Base-by-base conservation (phyloP, 2,113 vertebrate species). In the Rhipidura dahli region DNA sequence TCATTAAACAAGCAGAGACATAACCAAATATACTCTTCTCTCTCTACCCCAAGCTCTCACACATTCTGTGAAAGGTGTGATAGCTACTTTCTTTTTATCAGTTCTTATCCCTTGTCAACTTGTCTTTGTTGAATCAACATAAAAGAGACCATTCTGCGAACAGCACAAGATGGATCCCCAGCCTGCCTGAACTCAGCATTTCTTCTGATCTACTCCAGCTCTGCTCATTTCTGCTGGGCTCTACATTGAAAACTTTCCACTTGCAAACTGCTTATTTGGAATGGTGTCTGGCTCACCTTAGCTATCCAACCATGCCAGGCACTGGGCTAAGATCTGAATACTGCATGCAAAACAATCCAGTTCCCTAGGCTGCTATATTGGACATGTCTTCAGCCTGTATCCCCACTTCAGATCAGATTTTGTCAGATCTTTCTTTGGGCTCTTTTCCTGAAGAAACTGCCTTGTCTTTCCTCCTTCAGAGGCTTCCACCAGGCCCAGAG, bases 41-140 rank as follows among this genome's bases (percentile, higher is more conserved):
- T 93, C 39, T 22, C 30, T 89, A 87, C 40, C 49, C 83, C 64
- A 77, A 88, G 68, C 63, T 94, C 87, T 95, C 75, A 86, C 90
- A 95, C 71, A 50, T 95, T 84, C 92, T 96, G 90, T 93, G 79
- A 95, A 93, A 96, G 92, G 92, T 94, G 90, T 88, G 90, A 97
- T 95, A 97, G 64, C 87, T 95, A 59, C 82, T 93, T 87, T 54
- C 71, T 70, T 95, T 87, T 95, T 65, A 91, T 86, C 82, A 75
- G 28, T 66, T 95, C 93, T 94, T 77, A 90, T 77, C 44, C 59
- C 84, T 94, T 95, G 79, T 90, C 71, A 92, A 64, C 79, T 92
- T 64, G 40, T 61, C 91, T 95, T 90, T 94, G 59, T 88, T 59
- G 79, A 94, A 78, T 63, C 39, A 47, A 72, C 76, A 88, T 68